Evolutionary conservation across 2,113 vertebrate genomes (phyloP).

Genomic region (Euleptes europaea): DNA sequence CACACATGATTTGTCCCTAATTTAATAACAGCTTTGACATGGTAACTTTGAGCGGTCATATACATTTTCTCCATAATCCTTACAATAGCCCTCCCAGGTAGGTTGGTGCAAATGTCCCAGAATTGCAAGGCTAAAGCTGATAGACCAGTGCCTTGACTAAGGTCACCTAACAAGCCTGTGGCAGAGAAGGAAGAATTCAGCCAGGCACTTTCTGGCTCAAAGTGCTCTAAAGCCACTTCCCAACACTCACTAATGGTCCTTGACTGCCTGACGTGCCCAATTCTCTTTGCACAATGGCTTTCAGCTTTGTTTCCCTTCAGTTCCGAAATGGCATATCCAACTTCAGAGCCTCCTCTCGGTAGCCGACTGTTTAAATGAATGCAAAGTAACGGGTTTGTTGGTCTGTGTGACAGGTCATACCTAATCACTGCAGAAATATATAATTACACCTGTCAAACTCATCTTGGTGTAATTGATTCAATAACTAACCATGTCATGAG

Average conservation of each 20-base stretch:
- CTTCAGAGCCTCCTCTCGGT: slow-evolving; percentile 73
- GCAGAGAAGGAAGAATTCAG: no score
- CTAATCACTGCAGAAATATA: slow-evolving; percentile 85
- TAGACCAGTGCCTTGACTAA: no score
- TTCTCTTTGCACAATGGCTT: slow-evolving; percentile 45
- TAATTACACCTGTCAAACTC: slow-evolving; percentile 91
- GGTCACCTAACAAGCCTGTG: no score
- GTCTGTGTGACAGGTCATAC: slow-evolving; percentile 80
- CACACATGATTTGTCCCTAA: no score
- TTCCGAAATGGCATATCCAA: slow-evolving; percentile 48
- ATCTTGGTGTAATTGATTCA: slow-evolving; percentile 85
- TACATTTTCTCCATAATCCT: no score
- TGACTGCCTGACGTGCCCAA: slow-evolving; percentile 53
- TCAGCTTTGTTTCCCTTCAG: slow-evolving; percentile 60
- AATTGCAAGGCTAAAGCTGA: no score
- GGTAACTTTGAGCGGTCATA: no score
- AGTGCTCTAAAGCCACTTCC: not conserved
- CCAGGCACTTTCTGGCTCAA: not conserved
- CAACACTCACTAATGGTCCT: slow-evolving; percentile 7
- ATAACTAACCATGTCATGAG: slow-evolving; percentile 78
- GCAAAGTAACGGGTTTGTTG: slow-evolving; percentile 78
- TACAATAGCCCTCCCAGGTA: no score
- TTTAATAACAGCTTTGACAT: no score
- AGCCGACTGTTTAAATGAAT: slow-evolving; percentile 71
- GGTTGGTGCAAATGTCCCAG: no score